Evolutionary conservation across 2,888 invertebrate species (phyloP).

Genomic region (Ctena decussata): DNA sequence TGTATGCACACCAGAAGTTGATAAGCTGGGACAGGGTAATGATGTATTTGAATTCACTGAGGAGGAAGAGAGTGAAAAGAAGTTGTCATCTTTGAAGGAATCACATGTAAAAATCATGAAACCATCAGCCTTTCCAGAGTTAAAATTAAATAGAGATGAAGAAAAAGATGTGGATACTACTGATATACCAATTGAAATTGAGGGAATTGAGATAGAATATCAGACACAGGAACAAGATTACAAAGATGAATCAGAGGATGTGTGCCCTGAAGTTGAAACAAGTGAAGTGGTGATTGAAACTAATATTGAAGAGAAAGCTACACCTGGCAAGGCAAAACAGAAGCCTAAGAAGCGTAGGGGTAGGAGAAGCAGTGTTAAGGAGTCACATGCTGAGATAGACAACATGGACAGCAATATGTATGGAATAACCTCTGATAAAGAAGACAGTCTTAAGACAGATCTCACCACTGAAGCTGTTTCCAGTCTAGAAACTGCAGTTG

Average conservation of each 20-base stretch:
- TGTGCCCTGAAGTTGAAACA: constrained; percentile 62
- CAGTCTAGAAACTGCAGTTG: constrained; percentile 47
- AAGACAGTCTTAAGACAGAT: constrained; percentile 11
- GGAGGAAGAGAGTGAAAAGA: constrained; percentile 61
- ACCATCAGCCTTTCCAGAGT: constrained; percentile 41
- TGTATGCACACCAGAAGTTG: constrained; percentile 26
- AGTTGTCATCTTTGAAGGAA: constrained; percentile 53
- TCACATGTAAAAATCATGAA: constrained; percentile 61
- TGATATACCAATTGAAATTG: constrained; percentile 54
- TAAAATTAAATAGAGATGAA: constrained; percentile 34
- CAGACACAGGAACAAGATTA: constrained; percentile 55
- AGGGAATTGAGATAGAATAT: constrained; percentile 61
- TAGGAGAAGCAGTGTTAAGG: constrained; percentile 31
- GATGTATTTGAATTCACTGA: constrained; percentile 70
- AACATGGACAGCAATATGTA: neutral
- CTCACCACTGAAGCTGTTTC: constrained; percentile 58
- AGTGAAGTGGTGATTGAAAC: constrained; percentile 61
- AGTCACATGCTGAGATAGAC: constrained; percentile 5
- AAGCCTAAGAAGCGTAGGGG: constrained; percentile 53
- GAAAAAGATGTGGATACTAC: constrained; percentile 41
- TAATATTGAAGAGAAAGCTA: constrained; percentile 46
- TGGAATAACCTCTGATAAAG: neutral
- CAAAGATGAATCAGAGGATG: constrained; percentile 55
- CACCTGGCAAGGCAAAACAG: constrained; percentile 47
- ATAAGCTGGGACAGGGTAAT: constrained; percentile 22